Percentiles rank a stretch among this genome's conserved stretches.
Conservation (phyloP, 2,797 vertebrate genomes). For the Channallabes apus region DNA sequence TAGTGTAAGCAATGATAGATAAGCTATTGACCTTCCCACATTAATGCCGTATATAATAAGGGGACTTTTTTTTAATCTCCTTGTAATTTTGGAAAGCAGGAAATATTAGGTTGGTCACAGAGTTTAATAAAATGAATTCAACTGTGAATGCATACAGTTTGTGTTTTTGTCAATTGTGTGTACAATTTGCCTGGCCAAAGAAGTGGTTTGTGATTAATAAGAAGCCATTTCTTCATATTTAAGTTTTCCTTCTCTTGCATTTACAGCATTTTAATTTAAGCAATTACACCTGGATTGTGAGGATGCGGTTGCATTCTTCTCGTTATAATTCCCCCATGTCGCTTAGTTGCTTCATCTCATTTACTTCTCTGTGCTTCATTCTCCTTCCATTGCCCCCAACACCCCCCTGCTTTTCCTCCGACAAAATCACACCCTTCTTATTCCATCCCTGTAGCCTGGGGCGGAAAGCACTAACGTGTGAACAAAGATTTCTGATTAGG, state of each 20-base stretch:
- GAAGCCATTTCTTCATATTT: neutral
- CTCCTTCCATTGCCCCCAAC: neutral
- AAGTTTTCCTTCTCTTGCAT: neutral
- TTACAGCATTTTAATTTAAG: neutral
- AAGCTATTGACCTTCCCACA: neutral
- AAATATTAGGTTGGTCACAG: neutral
- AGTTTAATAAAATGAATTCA: neutral
- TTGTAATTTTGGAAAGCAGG: neutral
- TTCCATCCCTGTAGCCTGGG: conserved; percentile 40
- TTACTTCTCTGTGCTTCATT: conserved; percentile 11
- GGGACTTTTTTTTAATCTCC: too few relatives aligned
- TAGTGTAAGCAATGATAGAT: neutral
- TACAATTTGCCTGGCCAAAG: neutral
- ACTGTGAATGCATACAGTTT: neutral
- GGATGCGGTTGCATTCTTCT: neutral
- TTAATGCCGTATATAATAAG: neutral
- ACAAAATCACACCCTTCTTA: neutral
- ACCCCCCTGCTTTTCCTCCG: neutral
- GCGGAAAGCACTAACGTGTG: conserved; percentile 26
- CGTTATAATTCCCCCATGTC: neutral
- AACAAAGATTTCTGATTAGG: conserved; percentile 50
- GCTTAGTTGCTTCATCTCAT: conserved; percentile 1
- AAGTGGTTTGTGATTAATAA: neutral
- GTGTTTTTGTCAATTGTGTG: neutral
- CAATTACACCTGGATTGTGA: neutral